A percentile compares a stretch with the other conserved stretches of the same genome.
Conservation (phyloP, 2,797 vertebrate species). For the Vipera ursinii region DNA sequence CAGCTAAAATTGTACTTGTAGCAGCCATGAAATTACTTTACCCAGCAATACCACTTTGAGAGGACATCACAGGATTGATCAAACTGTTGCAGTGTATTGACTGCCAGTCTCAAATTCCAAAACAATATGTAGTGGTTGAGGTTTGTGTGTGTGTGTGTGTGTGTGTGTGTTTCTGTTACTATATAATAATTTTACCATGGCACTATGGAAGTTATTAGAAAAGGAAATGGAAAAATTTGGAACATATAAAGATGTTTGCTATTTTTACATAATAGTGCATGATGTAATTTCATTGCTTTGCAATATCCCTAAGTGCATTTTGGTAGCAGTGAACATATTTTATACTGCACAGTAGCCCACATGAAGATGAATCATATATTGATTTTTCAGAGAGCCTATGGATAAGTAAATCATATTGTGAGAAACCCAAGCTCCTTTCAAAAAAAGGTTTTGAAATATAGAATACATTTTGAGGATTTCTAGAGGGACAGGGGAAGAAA, state of each 20-base stretch:
- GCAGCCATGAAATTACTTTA: background rate
- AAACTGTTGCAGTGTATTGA: background rate
- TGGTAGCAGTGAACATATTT: constrained; percentile 59
- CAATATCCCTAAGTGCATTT: constrained; percentile 54
- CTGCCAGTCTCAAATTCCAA: background rate
- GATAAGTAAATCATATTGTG: background rate
- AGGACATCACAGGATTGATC: background rate
- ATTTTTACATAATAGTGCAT: constrained; percentile 58
- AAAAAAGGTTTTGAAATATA: background rate
- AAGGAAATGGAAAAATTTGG: constrained; percentile 63
- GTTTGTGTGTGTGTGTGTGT: background rate
- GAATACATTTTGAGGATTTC: fast-evolving
- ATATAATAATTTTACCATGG: background rate
- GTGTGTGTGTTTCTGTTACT: background rate
- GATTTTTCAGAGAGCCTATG: background rate
- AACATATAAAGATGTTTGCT: constrained; percentile 34
- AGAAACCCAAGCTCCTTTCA: background rate
- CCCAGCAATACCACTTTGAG: background rate
- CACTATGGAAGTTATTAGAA: constrained; percentile 30
- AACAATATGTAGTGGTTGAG: background rate
- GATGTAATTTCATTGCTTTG: constrained; percentile 51
- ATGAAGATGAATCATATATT: constrained; percentile 42
- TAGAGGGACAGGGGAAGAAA: background rate
- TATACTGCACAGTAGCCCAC: constrained; percentile 37
- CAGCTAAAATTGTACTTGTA: background rate